Evolutionary conservation across 2,888 invertebrate species (phyloP), one percentile per base, ranked within the genome.

Genomic region (Rotaria socialis): DNA sequence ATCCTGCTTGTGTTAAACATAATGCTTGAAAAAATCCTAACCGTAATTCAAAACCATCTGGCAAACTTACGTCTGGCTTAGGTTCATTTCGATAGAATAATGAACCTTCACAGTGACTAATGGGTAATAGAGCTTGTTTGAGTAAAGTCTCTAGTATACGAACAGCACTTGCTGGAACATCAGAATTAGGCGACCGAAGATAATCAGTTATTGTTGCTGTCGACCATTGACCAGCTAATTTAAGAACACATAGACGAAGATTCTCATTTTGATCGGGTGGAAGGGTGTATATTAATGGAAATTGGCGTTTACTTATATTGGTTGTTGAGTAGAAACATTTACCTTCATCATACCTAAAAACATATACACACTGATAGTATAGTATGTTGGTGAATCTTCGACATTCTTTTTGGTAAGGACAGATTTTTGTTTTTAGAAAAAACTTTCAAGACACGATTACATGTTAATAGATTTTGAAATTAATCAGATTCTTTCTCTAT

Each of bases 21-120:
- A 80, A n/a, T n/a, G 47, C 47, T 80, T 80, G 80, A 47, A 80
- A 43, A 47, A 80, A 80, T 43, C 80, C 80, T n/a, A 43, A 47
- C 24, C 47, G 47, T 80, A 47, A 24, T 35, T 80, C 80, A 80
- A 80, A 80, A 47, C 80, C 80, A 80, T 47, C 80, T 10, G 43
- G 43, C n/a, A 80, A 47, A 47, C 43, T 5, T 47, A 7, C 24
- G 6, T 67, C 14, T 4, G 80, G 47, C 35, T 80, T n/a, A 8
- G 43, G 4, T 47, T 35, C 0, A 47, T 43, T 4, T 47, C 10
- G 47, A 80, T 80, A 80, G 16, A 43, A 80, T 24, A 47, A 47
- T 47, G 43, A 47, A 80, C 47, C 43, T 80, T 80, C 80, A 43
- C 43, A 43, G n/a, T 80, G 80, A 6, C n/a, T 80, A 11, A 80